Conservation (phyloP, 2,797 vertebrate species). For the Mustela erminea region DNA sequence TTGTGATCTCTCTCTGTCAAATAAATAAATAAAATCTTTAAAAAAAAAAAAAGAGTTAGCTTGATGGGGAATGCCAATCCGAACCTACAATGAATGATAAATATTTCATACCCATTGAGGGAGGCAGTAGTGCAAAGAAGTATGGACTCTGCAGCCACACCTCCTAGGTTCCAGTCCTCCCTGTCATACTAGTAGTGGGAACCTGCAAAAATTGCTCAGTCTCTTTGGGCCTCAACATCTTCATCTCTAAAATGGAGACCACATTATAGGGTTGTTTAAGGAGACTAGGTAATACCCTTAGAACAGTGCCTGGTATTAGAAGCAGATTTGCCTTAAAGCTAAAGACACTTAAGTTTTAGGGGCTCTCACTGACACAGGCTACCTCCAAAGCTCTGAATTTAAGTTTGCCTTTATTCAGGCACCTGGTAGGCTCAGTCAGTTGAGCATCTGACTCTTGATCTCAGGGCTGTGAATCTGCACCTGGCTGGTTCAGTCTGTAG, state of each 20-base stretch:
- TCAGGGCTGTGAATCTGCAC: background rate
- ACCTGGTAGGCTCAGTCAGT: background rate
- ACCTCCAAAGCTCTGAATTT: background rate
- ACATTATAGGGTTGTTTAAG: background rate
- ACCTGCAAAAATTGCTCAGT: background rate
- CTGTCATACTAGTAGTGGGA: background rate
- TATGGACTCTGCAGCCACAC: background rate
- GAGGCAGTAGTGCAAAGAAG: background rate
- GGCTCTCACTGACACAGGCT: background rate
- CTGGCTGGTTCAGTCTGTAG: background rate
- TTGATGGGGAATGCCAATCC: background rate
- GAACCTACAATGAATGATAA: background rate
- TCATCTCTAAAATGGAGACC: constrained; percentile 19
- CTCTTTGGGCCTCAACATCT: background rate
- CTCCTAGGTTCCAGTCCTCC: background rate
- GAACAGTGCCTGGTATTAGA: background rate
- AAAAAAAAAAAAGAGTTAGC: background rate
- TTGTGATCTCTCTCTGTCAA: too few relatives aligned
- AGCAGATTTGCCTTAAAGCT: background rate
- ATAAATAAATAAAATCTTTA: too few relatives aligned
- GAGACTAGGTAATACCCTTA: background rate
- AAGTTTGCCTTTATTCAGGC: background rate
- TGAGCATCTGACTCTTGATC: background rate
- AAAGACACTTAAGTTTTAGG: constrained; percentile 2
- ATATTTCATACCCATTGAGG: background rate